phyloP scores from a whole-genome alignment of 2,888 invertebrate species.

The Lysandra bellargus region DNA sequence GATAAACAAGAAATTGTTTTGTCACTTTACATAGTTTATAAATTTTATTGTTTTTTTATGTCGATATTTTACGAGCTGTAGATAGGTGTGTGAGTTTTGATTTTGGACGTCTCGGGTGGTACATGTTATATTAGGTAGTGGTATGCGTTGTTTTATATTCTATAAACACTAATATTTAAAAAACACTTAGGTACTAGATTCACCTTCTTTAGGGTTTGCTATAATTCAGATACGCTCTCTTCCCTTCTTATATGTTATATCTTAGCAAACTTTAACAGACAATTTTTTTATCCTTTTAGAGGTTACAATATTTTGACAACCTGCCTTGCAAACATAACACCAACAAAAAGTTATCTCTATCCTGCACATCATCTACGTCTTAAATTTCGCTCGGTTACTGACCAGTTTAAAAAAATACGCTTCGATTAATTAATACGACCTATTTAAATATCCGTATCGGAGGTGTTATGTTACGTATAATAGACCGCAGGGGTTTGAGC shows the following conservation, averaged over 20 bases:
- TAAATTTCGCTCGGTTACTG: not conserved
- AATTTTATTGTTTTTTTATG: slow-evolving; percentile 16
- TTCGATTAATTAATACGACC: not conserved
- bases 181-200: too few relatives aligned
- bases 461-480: slow-evolving; percentile 10
- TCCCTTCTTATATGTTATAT: too few relatives aligned
- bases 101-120: slow-evolving; percentile 6
- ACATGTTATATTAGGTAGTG: not conserved
- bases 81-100: not conserved
- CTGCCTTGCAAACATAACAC: not conserved
- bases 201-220: too few relatives aligned
- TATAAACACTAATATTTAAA: too few relatives aligned
- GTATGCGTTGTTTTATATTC: too few relatives aligned
- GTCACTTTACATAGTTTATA: slow-evolving; percentile 23
- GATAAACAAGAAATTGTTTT: slow-evolving; percentile 26
- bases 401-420: not conserved
- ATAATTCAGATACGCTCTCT: too few relatives aligned
- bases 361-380: not conserved
- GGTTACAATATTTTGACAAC: not conserved
- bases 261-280: too few relatives aligned
- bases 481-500: slow-evolving; percentile 13
- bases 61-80: slow-evolving; percentile 8
- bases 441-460: slow-evolving; percentile 9
- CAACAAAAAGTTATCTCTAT: not conserved
- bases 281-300: too few relatives aligned